These are phyloP conservation scores for Clarias gariepinus DNA, from an alignment of 2,113 vertebrate species.

Conservation along the genomic window DNA sequence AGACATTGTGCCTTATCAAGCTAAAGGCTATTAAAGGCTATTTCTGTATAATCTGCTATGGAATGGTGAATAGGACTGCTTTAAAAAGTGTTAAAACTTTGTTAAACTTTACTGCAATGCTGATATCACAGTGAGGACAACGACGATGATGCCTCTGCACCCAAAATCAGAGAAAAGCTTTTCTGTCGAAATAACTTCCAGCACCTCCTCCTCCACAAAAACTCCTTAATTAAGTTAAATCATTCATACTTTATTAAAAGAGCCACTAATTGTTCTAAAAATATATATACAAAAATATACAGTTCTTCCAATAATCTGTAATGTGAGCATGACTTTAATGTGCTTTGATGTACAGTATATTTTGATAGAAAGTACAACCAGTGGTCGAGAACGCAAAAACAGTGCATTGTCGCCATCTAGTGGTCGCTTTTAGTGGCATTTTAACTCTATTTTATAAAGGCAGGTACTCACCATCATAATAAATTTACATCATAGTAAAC, in stretches of 20 bases:
- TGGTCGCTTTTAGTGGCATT: slow-evolving; percentile 40
- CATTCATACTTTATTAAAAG: background rate
- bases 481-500: background rate
- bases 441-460: background rate
- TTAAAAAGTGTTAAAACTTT: background rate
- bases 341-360: background rate
- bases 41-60: background rate
- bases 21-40: background rate
- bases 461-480: background rate
- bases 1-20: background rate
- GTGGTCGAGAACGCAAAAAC: background rate
- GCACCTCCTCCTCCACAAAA: background rate
- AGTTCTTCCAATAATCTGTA: background rate
- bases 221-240: background rate
- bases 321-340: background rate
- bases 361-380: background rate
- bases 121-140: background rate
- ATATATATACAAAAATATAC: background rate
- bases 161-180: background rate
- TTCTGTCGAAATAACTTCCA: background rate
- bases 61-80: background rate
- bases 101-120: background rate
- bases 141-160: background rate
- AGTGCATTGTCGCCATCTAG: slow-evolving; percentile 56
- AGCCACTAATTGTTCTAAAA: background rate